phyloP scores from a whole-genome alignment of 2,888 invertebrate genomes.

The Ischnura elegans region DNA sequence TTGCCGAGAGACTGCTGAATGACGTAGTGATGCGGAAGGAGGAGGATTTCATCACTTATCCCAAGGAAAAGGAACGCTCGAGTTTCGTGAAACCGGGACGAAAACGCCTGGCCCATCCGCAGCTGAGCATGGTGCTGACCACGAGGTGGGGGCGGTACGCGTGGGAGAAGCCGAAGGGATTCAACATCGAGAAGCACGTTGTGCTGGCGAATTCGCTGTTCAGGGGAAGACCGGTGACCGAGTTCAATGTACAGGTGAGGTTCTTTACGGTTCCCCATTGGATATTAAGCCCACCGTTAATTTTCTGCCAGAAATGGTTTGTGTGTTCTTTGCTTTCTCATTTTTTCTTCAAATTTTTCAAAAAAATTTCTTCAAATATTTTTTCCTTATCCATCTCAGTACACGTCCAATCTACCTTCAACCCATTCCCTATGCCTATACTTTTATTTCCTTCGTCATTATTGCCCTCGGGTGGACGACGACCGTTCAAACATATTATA shows the following conservation, averaged over 20 bases:
- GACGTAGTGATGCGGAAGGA: slow-evolving; percentile 80
- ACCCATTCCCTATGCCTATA: too few relatives aligned
- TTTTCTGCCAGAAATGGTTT: background rate
- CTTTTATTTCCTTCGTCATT: too few relatives aligned
- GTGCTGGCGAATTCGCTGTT: slow-evolving; percentile 83
- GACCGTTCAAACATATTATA: too few relatives aligned
- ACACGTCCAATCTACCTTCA: too few relatives aligned
- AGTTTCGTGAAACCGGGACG: slow-evolving; percentile 66
- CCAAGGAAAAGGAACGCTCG: slow-evolving; percentile 72
- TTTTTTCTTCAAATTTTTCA: background rate
- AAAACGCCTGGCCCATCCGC: slow-evolving; percentile 81
- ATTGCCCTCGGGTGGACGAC: too few relatives aligned
- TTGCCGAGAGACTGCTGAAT: slow-evolving; percentile 71
- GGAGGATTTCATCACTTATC: slow-evolving; percentile 76
- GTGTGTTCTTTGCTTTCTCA: background rate
- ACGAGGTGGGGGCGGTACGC: slow-evolving; percentile 89
- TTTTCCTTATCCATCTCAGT: too few relatives aligned
- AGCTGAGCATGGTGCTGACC: slow-evolving; percentile 84
- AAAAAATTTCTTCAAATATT: too few relatives aligned
- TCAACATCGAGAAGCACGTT: slow-evolving; percentile 84
- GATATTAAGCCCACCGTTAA: too few relatives aligned
- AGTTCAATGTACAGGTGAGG: slow-evolving; percentile 86
- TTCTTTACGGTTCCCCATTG: background rate
- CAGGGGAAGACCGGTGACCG: slow-evolving; percentile 85
- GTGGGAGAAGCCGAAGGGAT: slow-evolving; percentile 82